These are phyloP conservation scores for Perizoma flavofasciatum DNA, from an alignment of 2,888 invertebrate species.

Conservation along the genomic window DNA sequence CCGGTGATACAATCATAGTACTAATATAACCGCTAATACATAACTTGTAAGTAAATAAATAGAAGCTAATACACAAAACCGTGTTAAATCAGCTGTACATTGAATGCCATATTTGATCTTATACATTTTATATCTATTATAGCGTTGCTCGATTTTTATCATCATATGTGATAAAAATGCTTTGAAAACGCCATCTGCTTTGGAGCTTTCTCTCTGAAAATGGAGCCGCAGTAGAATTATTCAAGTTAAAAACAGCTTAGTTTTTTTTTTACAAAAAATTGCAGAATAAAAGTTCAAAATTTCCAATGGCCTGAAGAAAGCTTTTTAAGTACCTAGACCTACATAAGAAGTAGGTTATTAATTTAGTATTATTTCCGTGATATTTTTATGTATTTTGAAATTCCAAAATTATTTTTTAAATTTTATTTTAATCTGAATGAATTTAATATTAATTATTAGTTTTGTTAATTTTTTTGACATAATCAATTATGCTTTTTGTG, in stretches of 20 bases:
- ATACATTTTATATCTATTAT: too few relatives aligned
- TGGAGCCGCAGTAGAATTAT: too few relatives aligned
- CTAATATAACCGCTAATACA: slow-evolving; percentile 39
- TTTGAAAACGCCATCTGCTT: too few relatives aligned
- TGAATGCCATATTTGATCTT: slow-evolving; percentile 16
- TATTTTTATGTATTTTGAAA: slow-evolving; percentile 24
- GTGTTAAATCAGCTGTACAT: slow-evolving; percentile 16
- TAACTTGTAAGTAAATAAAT: too few relatives aligned
- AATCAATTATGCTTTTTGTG: slow-evolving; percentile 10
- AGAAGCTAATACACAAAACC: background rate
- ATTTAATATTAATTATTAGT: slow-evolving; percentile 2
- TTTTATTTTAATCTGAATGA: slow-evolving; percentile 26
- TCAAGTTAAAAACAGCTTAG: too few relatives aligned
- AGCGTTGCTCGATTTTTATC: too few relatives aligned
- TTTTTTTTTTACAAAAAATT: too few relatives aligned
- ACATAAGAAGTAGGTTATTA: too few relatives aligned
- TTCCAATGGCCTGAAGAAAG: slow-evolving; percentile 8
- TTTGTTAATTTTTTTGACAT: slow-evolving; percentile 1
- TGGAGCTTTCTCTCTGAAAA: too few relatives aligned
- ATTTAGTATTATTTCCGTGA: slow-evolving; percentile 26
- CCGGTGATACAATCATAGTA: slow-evolving; percentile 52
- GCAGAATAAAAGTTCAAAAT: too few relatives aligned
- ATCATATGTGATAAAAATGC: too few relatives aligned
- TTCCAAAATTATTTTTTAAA: slow-evolving; percentile 40
- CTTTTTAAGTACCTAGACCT: too few relatives aligned